Evolutionary conservation across 2,113 vertebrate genomes (phyloP), one percentile per base, ranked within the genome.

Genomic region (Sakesphorus luctuosus): DNA sequence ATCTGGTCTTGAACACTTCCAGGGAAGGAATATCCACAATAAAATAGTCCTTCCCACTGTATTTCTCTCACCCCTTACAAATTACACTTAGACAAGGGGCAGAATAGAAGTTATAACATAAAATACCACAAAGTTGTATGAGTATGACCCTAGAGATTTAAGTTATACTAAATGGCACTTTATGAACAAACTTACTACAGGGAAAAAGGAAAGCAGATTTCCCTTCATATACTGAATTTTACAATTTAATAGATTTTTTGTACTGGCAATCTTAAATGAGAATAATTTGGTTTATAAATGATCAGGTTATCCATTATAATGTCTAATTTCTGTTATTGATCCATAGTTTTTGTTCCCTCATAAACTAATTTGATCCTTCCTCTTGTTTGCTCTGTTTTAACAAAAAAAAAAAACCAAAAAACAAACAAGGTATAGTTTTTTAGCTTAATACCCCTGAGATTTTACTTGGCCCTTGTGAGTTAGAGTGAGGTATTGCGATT

Each of bases 1-100:
- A 0, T 28, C 10, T 25, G 61, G 13, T 13, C n/a, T 26, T 18
- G 62, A 7, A 31, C 11, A 21, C 6, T 53, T 1, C 20, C 47
- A 47, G 53, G 38, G n/a, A 40, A 61, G 38, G 8, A 19, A 3
- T 6, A 69, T 11, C n/a, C 55, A 76, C n/a, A 55, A 9, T 18
- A 28, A 62, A 76, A 43, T 8, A 31, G 49, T 35, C 10, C 11
- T 11, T 69, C 13, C 5, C 12, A 11, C 3, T 28, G 16, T 38
- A 73, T 29, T 88, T 84, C 17, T 71, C 38, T 40, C 9, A 56
- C 2, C 3, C 4, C 8, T 38, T 3, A 63, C 1, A 47, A 77
- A 50, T 59, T 59, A 18, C 19, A 26, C 18, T 6, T 0, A 13
- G 47, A 36, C 7, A 11, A 40, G 7, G 17, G 25, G 23, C n/a